Conservation (phyloP, 2,113 vertebrate species). For the Mastomys natalensis region DNA sequence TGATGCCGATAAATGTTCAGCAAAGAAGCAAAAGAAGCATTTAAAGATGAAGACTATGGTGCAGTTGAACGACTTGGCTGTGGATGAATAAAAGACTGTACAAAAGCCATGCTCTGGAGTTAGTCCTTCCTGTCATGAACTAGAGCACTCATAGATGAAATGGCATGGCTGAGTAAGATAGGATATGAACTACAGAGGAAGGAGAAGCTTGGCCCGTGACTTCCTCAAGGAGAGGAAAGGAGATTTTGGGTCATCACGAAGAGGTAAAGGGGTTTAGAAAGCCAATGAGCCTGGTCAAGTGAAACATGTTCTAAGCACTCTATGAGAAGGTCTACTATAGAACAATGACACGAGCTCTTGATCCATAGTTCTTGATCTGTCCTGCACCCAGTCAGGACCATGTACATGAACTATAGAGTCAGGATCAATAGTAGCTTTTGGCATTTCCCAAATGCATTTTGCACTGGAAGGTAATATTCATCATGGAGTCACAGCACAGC, state of each 20-base stretch:
- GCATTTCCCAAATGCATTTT: background rate
- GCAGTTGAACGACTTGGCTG: background rate
- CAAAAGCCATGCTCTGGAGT: background rate
- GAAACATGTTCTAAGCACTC: background rate
- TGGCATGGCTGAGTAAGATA: background rate
- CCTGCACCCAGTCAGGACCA: background rate
- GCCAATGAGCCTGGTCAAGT: background rate
- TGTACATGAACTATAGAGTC: background rate
- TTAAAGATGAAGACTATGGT: background rate
- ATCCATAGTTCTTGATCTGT: background rate
- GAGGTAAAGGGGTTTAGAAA: background rate
- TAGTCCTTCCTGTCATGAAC: background rate
- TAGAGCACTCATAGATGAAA: background rate
- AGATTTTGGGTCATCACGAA: background rate
- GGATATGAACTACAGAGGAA: background rate
- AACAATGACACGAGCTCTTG: background rate
- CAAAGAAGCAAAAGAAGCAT: background rate
- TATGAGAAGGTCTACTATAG: background rate
- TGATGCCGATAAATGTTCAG: background rate
- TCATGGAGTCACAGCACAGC: background rate
- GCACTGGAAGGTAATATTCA: background rate
- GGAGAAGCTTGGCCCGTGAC: background rate
- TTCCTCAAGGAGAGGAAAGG: background rate
- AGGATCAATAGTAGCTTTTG: background rate
- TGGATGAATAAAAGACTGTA: background rate